Evolutionary conservation across 2,113 vertebrate species (phyloP).

Genomic region (Verasper variegatus): DNA sequence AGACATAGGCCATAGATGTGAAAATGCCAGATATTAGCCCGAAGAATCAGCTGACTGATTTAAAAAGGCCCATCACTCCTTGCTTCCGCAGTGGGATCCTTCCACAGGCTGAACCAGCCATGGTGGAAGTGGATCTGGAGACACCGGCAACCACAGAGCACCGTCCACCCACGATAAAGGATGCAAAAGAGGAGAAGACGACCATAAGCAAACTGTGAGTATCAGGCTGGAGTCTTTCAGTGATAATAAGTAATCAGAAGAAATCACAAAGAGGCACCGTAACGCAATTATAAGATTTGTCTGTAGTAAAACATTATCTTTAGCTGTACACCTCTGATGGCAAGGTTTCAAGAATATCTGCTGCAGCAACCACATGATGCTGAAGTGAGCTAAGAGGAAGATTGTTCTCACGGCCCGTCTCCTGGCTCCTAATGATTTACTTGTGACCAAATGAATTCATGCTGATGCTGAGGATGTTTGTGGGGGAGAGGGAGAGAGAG

Average conservation of each 20-base stretch:
- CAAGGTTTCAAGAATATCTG: slow-evolving; percentile 13
- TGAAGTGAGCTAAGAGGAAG: slow-evolving; percentile 27
- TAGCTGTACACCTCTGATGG: slow-evolving; percentile 12
- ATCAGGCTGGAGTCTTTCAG: neutral
- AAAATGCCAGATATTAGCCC: neutral
- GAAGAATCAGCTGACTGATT: neutral
- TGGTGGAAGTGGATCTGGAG: slow-evolving; percentile 74
- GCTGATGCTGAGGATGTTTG: slow-evolving; percentile 63
- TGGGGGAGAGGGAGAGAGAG: slow-evolving; percentile 18
- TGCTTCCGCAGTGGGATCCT: slow-evolving; percentile 84
- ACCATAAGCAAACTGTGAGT: slow-evolving; percentile 91
- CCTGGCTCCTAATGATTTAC: slow-evolving; percentile 69
- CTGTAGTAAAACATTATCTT: neutral
- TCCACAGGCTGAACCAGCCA: slow-evolving; percentile 77
- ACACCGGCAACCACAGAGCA: slow-evolving; percentile 39
- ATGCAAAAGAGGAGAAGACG: slow-evolving; percentile 83
- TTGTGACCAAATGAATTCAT: slow-evolving; percentile 73
- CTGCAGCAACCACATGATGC: slow-evolving; percentile 54
- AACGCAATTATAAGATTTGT: neutral
- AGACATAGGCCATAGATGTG: neutral
- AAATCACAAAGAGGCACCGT: neutral
- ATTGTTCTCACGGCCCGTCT: slow-evolving; percentile 59
- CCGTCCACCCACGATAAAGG: slow-evolving; percentile 40
- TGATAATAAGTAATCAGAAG: neutral
- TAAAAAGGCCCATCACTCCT: neutral